Base-by-base conservation (phyloP, 1,140 invertebrate genomes). In the Scylla paramamosain region DNA sequence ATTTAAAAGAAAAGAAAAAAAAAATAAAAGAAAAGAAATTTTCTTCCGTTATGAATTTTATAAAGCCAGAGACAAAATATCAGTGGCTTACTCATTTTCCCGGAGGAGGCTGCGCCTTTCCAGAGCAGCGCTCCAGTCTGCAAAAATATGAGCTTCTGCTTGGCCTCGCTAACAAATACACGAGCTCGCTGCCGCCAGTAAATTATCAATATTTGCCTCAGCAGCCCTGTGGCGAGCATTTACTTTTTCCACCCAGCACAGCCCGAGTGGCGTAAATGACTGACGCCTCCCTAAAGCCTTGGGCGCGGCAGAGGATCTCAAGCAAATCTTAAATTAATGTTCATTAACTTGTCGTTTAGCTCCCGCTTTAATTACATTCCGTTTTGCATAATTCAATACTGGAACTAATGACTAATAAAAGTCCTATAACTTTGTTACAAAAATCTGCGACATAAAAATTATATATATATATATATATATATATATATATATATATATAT, bases 141-240 rank as follows among this genome's bases (percentile, higher is more conserved):
- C 20, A 25, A 77, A 77, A 77, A 77, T 77, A 77, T 77, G 67
- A 77, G 67, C 67, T 77, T 77, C 67, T 77, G 67, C 67, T 77
- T 77, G 67, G 67, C 67, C 67, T 77, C 67, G 67, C 67, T 77
- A 77, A 77, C 67, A 77, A 77, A 77, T 77, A 77, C 67, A 77
- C n/a, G 67, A 77, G 20, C 67, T 77, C 67, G 67, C 67, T n/a
- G 67, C 67, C 67, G 16, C 67, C 67, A 77, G 67, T 77, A 77
- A 77, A 77, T 77, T 77, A 77, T 77, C 67, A 77, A 77, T 77
- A 77, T 77, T 77, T 77, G 67, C 67, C n/a, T 77, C 67, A 77
- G 67, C 20, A 25, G 25, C 67, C 67, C 67, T n/a, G 67, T n/a
- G 67, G 67, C n/a, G 67, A 77, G 67, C 67, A 77, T 77, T 77